Conservation (phyloP, 2,888 invertebrate genomes). For the Stramonita haemastoma region DNA sequence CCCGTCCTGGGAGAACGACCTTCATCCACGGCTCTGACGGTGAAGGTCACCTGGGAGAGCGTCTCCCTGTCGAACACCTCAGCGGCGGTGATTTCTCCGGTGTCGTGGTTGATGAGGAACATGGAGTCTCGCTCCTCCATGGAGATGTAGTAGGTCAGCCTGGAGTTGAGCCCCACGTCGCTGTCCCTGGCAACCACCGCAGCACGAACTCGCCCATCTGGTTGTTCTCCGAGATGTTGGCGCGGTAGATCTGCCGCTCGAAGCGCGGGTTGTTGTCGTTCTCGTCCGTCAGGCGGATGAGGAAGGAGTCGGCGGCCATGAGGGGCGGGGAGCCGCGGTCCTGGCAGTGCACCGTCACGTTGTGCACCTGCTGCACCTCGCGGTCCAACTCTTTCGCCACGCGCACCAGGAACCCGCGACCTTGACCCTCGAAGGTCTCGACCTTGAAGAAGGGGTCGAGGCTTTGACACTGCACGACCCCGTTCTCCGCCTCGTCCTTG, state of each 20-base stretch:
- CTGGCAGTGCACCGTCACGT: slow-evolving; percentile 65
- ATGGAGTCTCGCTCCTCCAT: slow-evolving; percentile 49
- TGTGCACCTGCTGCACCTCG: slow-evolving; percentile 61
- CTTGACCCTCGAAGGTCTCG: slow-evolving; percentile 48
- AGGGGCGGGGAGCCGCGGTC: slow-evolving; percentile 67
- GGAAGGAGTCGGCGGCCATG: slow-evolving; percentile 58
- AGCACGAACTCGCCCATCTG: slow-evolving; percentile 60
- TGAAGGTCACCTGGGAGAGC: slow-evolving; percentile 55
- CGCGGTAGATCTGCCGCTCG: slow-evolving; percentile 56
- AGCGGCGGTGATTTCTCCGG: slow-evolving; percentile 64
- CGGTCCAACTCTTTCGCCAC: slow-evolving; percentile 62
- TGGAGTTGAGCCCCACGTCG: slow-evolving; percentile 63
- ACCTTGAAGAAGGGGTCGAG: slow-evolving; percentile 49
- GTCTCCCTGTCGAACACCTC: slow-evolving; percentile 64
- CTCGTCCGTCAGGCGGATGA: slow-evolving; percentile 66
- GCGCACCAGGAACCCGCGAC: slow-evolving; percentile 61
- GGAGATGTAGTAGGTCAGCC: slow-evolving; percentile 59
- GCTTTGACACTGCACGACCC: slow-evolving; percentile 60
- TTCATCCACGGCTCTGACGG: slow-evolving; percentile 62
- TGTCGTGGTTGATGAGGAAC: slow-evolving; percentile 61
- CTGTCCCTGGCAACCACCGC: slow-evolving; percentile 66
- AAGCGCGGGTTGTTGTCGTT: slow-evolving; percentile 73
- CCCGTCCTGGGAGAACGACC: slow-evolving; percentile 56
- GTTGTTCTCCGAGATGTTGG: slow-evolving; percentile 69
- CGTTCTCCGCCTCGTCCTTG: slow-evolving; percentile 62